Evolutionary conservation across 2,113 vertebrate species (phyloP).

Genomic region (Chelonoidis abingdonii): DNA sequence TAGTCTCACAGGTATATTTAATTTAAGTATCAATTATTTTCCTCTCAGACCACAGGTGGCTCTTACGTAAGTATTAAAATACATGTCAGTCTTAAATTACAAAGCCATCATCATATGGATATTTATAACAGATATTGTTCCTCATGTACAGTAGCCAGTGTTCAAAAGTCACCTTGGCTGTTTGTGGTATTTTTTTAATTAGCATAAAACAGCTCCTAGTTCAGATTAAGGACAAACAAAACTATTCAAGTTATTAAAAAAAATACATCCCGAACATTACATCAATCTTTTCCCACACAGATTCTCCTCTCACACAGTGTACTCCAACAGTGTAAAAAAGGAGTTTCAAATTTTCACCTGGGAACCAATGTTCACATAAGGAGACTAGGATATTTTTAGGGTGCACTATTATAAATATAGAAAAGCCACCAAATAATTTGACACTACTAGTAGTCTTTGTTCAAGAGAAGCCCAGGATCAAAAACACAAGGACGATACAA

Average conservation of each 20-base stretch:
- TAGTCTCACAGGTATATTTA: background rate
- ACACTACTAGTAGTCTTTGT: background rate
- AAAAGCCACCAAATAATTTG: background rate
- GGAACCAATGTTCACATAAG: background rate
- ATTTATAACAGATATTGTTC: fast-evolving
- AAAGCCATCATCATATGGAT: background rate
- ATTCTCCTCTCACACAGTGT: background rate
- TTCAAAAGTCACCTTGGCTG: background rate
- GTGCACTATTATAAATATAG: background rate
- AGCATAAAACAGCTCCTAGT: background rate
- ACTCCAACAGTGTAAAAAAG: background rate
- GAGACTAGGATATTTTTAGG: background rate
- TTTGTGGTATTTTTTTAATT: too few relatives aligned
- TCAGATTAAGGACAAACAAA: background rate
- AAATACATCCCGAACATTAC: background rate
- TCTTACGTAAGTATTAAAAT: background rate
- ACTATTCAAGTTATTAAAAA: background rate
- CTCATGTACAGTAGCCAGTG: background rate
- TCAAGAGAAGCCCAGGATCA: background rate
- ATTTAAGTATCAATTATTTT: background rate
- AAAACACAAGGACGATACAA: background rate
- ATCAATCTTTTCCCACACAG: background rate
- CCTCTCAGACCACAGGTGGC: background rate
- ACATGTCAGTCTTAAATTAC: background rate
- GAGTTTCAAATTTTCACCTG: background rate